Percentiles rank a stretch among this genome's conserved stretches.
Conservation (phyloP, 2,888 invertebrate genomes). For the Drosophila eohydei region DNA sequence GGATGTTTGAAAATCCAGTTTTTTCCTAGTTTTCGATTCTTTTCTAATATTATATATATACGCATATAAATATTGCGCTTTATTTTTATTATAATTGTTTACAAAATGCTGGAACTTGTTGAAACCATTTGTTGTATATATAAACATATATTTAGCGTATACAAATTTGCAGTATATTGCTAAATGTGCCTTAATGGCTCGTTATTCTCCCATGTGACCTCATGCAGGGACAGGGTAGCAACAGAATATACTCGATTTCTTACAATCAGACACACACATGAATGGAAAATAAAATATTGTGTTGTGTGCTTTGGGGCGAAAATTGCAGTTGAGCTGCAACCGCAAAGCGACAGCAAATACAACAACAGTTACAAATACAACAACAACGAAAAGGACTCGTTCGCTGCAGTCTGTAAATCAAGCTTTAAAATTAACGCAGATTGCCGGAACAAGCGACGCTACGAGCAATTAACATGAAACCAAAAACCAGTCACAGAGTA, state of each 20-base stretch:
- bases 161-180: not conserved
- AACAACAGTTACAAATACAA: not conserved
- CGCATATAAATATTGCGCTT: too few species aligned
- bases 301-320: constrained; percentile 65
- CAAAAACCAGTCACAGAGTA: constrained; percentile 33
- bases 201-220: constrained; percentile 29
- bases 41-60: too few species aligned
- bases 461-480: constrained; percentile 79
- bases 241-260: constrained; percentile 9
- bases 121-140: not conserved
- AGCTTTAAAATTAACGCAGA: constrained; percentile 80
- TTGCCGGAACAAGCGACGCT: constrained; percentile 80
- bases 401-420: constrained; percentile 74
- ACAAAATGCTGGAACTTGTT: not conserved
- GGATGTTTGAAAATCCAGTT: too few species aligned
- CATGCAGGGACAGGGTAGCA: constrained; percentile 33
- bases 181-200: constrained; percentile 22
- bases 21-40: too few species aligned
- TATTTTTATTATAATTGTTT: not conserved
- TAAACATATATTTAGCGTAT: not conserved
- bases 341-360: constrained; percentile 43
- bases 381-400: constrained; percentile 25
- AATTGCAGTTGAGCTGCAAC: constrained; percentile 69
- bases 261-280: constrained; percentile 15
- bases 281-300: constrained; percentile 40